Evolutionary conservation across 1,140 invertebrate species (phyloP), one percentile per base, ranked within the genome.

Genomic region (Microplitis mediator): DNA sequence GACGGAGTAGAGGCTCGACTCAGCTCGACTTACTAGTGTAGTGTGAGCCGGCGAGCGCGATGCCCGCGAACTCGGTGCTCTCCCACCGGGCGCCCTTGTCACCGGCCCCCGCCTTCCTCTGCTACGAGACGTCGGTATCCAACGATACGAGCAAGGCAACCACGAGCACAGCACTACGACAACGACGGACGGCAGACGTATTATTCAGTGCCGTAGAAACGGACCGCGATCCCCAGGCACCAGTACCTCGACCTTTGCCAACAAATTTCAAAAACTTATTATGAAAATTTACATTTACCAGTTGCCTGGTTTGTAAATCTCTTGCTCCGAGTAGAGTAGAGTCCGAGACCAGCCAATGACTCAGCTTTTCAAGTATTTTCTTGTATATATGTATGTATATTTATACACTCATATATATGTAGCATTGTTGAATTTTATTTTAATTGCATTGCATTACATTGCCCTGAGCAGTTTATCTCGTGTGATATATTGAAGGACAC

Each of bases 1-100:
- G 32, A 31, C 60, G 14, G 36, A 39, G 68, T 58, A 62, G 45
- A 70, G 45, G 14, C 68, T 51, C 68, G 68, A 70, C 68, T 70
- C 39, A 32, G 14, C 68, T 51, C 68, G 68, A 70, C 68, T 70
- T 60, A 32, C 36, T 51, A 45, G 39, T 45, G 39, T 45, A 45
- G 39, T 45, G 39, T 45, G 11, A 45, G 35, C 45, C 50, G 31
- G 60, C 14, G 58, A 39, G 35, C 36, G 58, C 16, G 36, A 39
- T 34, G 8, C 36, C 45, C 39, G 58, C 32, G 58, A 70, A 70
- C 68, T 60, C 60, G 14, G 5, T 11, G 54, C 35, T 58, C 54
- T 54, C 67, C 67, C 67, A 60, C 67, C 56, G 56, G 35, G 32
- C 32, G 67, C 11, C 34, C 52, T 56, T 45, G 56, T 58, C 34